Evolutionary conservation across 1,140 invertebrate species (phyloP).

Genomic region (Melanaphis sacchari): DNA sequence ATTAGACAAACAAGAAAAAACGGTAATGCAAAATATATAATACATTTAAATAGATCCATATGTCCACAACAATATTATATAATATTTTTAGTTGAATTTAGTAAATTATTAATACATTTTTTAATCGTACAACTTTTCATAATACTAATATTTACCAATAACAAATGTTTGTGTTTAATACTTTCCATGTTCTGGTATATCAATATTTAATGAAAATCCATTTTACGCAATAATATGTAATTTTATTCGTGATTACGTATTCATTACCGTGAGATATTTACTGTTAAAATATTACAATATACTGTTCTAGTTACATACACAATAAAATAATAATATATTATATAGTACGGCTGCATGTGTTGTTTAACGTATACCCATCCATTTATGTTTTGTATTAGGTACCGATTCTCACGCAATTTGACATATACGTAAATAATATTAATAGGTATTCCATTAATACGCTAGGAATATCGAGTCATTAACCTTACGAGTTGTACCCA

Average conservation of each 20-base stretch:
- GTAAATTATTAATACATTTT: not conserved
- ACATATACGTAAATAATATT: not conserved
- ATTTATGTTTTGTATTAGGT: not conserved
- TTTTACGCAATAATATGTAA: not conserved
- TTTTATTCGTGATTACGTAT: not conserved
- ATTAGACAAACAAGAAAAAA: not conserved
- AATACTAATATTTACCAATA: not conserved
- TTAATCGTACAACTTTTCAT: not conserved
- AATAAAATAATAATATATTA: not conserved
- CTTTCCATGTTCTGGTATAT: not conserved
- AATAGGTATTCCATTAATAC: not conserved
- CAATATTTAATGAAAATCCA: not conserved
- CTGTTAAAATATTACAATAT: not conserved
- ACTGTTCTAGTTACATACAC: no score
- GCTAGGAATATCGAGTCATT: not conserved
- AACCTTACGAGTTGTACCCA: not conserved
- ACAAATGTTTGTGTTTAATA: not conserved
- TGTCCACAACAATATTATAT: not conserved
- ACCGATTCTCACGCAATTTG: not conserved
- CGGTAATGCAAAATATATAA: not conserved
- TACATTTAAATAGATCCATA: not conserved
- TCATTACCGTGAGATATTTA: not conserved
- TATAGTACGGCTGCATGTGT: not conserved
- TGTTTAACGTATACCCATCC: not conserved
- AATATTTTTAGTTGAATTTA: not conserved